Evolutionary conservation across 2,113 vertebrate genomes (phyloP).

Genomic region (Cisticola juncidis): DNA sequence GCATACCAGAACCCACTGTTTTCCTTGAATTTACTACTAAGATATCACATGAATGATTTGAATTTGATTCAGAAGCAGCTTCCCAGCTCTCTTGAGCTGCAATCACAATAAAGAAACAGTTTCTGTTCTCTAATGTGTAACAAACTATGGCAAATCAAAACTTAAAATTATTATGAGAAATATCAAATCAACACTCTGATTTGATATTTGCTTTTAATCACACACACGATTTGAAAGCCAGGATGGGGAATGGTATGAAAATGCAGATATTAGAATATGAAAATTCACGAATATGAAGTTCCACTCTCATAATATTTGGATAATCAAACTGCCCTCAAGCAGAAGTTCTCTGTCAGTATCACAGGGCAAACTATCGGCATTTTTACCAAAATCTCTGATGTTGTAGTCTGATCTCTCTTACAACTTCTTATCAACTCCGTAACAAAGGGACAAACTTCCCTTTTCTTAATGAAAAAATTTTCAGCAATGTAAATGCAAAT

Average conservation of each 20-base stretch:
- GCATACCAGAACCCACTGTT: background rate
- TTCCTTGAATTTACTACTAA: background rate
- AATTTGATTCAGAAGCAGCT: background rate
- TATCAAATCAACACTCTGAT: background rate
- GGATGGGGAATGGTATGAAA: background rate
- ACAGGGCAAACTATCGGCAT: rapidly evolving
- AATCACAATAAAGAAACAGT: background rate
- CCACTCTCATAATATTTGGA: background rate
- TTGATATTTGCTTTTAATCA: background rate
- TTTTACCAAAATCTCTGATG: background rate
- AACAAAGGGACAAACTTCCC: background rate
- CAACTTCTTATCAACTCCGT: background rate
- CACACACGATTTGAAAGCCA: background rate
- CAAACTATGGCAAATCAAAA: background rate
- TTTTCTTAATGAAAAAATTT: background rate
- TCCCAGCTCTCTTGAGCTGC: background rate
- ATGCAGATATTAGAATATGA: background rate
- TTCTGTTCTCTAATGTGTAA: background rate
- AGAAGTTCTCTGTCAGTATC: background rate
- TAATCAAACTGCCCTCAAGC: background rate
- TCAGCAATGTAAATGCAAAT: background rate
- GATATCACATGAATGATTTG: background rate
- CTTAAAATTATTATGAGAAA: background rate
- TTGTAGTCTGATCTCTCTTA: background rate
- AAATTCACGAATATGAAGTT: background rate